Conservation (phyloP, 64 coral and sea anemone genomes). For the Anthopleura sola region DNA sequence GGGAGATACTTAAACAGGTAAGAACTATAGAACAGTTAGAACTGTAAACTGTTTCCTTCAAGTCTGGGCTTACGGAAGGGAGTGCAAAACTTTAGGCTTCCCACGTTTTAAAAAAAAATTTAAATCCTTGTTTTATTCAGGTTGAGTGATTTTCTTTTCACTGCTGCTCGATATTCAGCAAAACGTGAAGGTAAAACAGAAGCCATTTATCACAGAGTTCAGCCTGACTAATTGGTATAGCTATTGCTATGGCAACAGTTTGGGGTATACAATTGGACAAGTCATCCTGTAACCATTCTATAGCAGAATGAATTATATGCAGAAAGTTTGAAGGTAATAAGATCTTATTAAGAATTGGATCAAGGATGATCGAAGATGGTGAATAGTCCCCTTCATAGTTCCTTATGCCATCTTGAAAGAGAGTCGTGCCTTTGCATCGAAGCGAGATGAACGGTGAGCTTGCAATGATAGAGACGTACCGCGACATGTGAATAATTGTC, state of each 20-base stretch:
- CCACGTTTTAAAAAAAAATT: background rate
- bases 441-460: no score
- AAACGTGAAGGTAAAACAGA: conserved; percentile 72
- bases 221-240: background rate
- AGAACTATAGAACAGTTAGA: background rate
- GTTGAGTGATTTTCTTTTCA: conserved; percentile 90
- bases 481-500: no score
- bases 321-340: background rate
- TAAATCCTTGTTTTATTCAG: conserved; percentile 25
- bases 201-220: conserved; percentile 60
- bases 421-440: no score
- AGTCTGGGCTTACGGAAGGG: no score
- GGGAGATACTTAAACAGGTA: conserved; percentile 84
- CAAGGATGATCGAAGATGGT: no score
- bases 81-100: background rate
- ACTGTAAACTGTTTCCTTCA: no score
- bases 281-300: background rate
- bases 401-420: no score
- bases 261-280: background rate
- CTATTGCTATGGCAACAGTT: background rate
- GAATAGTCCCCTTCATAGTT: no score
- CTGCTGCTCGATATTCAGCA: conserved; percentile 68
- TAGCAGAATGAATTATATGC: background rate
- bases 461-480: no score
- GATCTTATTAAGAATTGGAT: background rate